Conservation (phyloP, 2,797 vertebrate species). For the Rhabdophis nuchalis region DNA sequence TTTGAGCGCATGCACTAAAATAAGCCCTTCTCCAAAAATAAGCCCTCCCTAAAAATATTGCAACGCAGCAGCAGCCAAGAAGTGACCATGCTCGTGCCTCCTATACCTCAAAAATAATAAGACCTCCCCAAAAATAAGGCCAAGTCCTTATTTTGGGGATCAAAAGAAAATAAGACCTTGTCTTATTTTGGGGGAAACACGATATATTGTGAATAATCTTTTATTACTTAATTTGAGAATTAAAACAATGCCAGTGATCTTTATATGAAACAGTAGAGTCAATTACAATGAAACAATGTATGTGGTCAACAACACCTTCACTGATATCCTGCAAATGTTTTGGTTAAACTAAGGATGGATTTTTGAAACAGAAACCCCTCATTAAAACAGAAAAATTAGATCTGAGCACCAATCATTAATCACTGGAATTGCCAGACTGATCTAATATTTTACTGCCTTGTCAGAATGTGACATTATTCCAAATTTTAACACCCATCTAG, state of each 20-base stretch:
- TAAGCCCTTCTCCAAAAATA: no score
- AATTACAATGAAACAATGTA: neutral
- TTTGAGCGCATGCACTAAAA: no score
- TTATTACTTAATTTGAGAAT: neutral
- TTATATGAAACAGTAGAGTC: neutral
- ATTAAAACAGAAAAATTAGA: neutral
- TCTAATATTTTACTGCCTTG: neutral
- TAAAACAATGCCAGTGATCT: neutral
- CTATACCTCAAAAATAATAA: no score
- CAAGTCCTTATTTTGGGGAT: no score
- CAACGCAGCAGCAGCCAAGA: no score
- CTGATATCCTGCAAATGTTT: neutral
- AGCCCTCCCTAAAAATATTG: no score
- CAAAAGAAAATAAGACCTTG: no score
- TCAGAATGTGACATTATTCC: neutral
- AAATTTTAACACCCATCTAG: neutral
- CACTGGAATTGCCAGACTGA: neutral
- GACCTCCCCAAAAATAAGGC: no score
- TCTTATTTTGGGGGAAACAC: no score
- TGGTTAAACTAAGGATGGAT: neutral
- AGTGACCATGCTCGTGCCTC: no score
- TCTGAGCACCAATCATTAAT: neutral
- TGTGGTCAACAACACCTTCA: no score
- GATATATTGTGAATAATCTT: neutral
- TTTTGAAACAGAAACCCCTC: neutral